Conservation (phyloP, 2,113 vertebrate species). For the Hucho hucho region DNA sequence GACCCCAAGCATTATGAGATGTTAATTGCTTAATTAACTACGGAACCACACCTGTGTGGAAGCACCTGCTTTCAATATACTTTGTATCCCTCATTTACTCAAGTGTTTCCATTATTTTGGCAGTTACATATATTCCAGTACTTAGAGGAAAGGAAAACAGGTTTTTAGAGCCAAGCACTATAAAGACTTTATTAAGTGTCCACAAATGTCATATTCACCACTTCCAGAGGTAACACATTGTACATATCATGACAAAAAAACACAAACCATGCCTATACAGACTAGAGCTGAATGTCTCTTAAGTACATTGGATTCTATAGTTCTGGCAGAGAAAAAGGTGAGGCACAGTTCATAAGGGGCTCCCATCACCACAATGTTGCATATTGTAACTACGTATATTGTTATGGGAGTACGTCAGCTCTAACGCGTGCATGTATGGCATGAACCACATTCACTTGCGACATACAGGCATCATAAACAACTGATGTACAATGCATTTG, state of each 20-base stretch:
- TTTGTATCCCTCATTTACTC: not conserved
- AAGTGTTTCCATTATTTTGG: not conserved
- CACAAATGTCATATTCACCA: not conserved
- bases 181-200: not conserved
- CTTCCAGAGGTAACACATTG: not conserved
- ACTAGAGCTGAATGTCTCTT: not conserved
- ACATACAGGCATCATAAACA: not conserved
- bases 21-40: too few species aligned
- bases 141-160: not conserved
- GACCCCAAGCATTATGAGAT: too few species aligned
- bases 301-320: not conserved
- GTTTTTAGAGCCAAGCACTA: not conserved
- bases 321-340: not conserved
- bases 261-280: not conserved
- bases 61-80: not conserved
- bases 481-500: not conserved
- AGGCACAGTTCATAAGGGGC: not conserved
- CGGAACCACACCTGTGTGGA: too few species aligned
- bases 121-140: not conserved
- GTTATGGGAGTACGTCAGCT: not conserved
- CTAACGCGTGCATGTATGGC: not conserved
- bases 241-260: not conserved
- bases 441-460: not conserved
- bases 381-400: not conserved
- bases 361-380: not conserved